Percentiles rank a stretch among this genome's conserved stretches.
Evolutionary conservation across 2,113 vertebrate genomes (phyloP).

Genomic region (Otolemur garnettii): DNA sequence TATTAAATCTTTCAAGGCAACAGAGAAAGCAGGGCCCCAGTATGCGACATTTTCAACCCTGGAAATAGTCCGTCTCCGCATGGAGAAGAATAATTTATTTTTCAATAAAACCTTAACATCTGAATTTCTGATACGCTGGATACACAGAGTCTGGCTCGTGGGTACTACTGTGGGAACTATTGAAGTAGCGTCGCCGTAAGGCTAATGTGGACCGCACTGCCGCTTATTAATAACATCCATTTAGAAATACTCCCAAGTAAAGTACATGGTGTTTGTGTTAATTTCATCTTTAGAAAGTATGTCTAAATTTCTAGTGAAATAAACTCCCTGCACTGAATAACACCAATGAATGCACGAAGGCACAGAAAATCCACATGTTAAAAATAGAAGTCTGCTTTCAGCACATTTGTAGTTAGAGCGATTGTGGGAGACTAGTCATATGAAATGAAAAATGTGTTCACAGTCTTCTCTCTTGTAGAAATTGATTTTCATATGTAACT

Average conservation of each 20-base stretch:
- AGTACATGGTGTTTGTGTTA: background rate
- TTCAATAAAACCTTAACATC: constrained; percentile 67
- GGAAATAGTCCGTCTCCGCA: constrained; percentile 75
- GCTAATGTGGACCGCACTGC: background rate
- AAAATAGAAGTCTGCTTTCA: background rate
- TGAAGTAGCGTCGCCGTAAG: background rate
- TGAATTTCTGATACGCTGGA: constrained; percentile 49
- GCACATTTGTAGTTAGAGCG: background rate
- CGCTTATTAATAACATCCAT: constrained; percentile 66
- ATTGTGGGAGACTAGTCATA: background rate
- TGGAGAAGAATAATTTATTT: constrained; percentile 82
- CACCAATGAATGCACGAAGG: background rate
- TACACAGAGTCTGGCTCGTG: constrained; percentile 31
- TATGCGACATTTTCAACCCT: constrained; percentile 62
- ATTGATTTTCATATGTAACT: constrained; percentile 36
- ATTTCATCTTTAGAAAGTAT: constrained; percentile 37
- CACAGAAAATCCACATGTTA: background rate
- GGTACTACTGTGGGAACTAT: background rate
- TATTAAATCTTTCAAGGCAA: constrained; percentile 81
- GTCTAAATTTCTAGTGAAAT: background rate
- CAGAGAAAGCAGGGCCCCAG: constrained; percentile 61
- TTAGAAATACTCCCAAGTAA: constrained; percentile 37
- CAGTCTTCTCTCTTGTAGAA: constrained; percentile 18
- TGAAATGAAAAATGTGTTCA: constrained; percentile 50
- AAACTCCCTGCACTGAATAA: background rate